These are phyloP conservation scores for Pituophis catenifer DNA, from an alignment of 2,113 vertebrate species.

Conservation along the genomic window DNA sequence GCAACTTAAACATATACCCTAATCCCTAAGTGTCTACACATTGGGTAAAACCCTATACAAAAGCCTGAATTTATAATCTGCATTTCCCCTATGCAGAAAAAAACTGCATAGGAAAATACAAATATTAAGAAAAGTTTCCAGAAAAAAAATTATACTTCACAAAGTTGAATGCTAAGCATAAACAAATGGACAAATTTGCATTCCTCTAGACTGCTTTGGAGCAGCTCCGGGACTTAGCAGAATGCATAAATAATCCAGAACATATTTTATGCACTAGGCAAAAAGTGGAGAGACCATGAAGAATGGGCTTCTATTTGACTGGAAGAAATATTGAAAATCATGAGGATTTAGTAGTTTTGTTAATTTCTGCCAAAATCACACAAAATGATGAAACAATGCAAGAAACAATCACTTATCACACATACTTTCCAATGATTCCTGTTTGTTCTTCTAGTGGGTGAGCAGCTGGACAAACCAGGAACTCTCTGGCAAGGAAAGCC, in stretches of 20 bases:
- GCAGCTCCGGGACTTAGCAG: neutral
- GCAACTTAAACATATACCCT: neutral
- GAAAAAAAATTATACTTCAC: neutral
- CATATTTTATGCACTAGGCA: neutral
- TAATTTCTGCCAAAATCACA: neutral
- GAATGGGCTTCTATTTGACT: neutral
- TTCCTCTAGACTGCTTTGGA: neutral
- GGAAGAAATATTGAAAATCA: neutral
- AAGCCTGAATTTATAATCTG: neutral
- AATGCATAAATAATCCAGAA: neutral
- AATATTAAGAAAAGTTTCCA: neutral
- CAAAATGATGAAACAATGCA: neutral
- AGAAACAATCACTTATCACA: neutral
- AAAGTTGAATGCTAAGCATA: neutral
- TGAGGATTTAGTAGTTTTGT: neutral
- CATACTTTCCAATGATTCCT: neutral
- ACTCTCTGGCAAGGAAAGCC: neutral
- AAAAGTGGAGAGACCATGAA: neutral
- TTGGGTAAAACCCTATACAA: neutral
- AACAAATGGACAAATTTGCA: neutral
- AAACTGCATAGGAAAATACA: neutral
- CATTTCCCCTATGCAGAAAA: neutral
- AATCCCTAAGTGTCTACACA: neutral
- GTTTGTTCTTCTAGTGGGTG: neutral
- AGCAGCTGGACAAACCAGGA: neutral